Evolutionary conservation across 2,113 vertebrate species (phyloP).

Genomic region (Phylloscopus trochilus): DNA sequence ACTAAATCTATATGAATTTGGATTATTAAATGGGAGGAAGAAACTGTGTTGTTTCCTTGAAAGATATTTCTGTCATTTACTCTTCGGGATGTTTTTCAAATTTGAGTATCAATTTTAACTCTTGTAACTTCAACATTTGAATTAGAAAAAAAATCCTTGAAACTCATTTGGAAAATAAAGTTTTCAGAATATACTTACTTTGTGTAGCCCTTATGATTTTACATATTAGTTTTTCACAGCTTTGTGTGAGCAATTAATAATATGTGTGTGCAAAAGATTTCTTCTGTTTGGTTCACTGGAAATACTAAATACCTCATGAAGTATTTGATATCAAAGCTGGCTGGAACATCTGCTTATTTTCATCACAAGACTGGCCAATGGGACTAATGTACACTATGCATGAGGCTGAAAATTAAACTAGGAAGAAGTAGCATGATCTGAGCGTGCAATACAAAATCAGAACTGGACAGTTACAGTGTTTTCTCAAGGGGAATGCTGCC

Average conservation of each 20-base stretch:
- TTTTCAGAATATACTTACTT: background rate
- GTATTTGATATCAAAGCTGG: background rate
- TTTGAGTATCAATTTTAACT: background rate
- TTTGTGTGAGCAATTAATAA: background rate
- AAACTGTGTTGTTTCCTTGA: background rate
- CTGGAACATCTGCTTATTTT: background rate
- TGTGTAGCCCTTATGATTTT: background rate
- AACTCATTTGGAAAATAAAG: background rate
- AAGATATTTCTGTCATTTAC: background rate
- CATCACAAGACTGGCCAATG: accelerated
- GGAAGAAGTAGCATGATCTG: background rate
- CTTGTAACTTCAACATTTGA: background rate
- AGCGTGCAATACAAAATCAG: background rate
- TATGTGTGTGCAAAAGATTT: background rate
- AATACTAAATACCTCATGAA: background rate
- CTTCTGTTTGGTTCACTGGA: background rate
- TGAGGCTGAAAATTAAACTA: background rate
- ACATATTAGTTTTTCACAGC: background rate
- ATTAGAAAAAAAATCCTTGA: background rate
- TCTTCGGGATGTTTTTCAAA: background rate
- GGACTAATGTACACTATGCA: background rate
- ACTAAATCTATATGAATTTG: background rate
- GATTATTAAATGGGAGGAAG: background rate
- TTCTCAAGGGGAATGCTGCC: background rate
- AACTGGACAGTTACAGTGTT: background rate